Base-by-base conservation (phyloP, 2,888 invertebrate genomes). In the Gastrophysa polygoni region DNA sequence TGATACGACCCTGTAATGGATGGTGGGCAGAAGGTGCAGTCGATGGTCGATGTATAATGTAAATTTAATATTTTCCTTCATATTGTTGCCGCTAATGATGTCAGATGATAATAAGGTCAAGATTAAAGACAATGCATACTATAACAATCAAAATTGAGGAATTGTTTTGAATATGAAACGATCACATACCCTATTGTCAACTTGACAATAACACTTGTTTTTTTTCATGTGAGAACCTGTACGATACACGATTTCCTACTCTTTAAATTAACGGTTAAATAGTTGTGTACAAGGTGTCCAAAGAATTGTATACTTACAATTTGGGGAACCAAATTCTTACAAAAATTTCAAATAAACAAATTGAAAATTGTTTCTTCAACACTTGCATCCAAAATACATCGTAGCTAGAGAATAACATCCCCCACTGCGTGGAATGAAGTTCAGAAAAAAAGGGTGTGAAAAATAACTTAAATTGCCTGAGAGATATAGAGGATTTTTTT, bases 61-160 rank as follows among this genome's bases (percentile, higher is more conserved):
- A 61, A 66, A 70, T 71, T 72, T 68, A 72, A 72, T 70, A 70
- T 68, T 70, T 70, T 70, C 59, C 58, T 60, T 61, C 61, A 68
- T 69, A 69, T 70, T 72, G 70, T 72, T 66, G 65, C 61, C 48
- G 60, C 55, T 70, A 71, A 69, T 70, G 71, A 71, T 72, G 72
- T 72, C 70, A 72, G 68, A 71, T 68, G 70, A 72, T 71, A 72
- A 71, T 71, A 70, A 72, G 72, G 72, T 72, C 72, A 72, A 72
- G 72, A 72, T 70, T 72, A 64, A 69, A 69, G 67, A 72, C 71
- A 72, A 72, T 72, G 71, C 69, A 65, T 67, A 65, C 49, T 63
- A 58, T 54, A 59, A 68, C 65, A 68, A 65, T 65, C 63, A 65
- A 68, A 70, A 71, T 70, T 64, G 65, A 71, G 71, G 71, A 71